A percentile compares a stretch with the other conserved stretches of the same genome.
Conservation (phyloP, 1,140 invertebrate genomes). For the Trigoniulus corallinus region DNA sequence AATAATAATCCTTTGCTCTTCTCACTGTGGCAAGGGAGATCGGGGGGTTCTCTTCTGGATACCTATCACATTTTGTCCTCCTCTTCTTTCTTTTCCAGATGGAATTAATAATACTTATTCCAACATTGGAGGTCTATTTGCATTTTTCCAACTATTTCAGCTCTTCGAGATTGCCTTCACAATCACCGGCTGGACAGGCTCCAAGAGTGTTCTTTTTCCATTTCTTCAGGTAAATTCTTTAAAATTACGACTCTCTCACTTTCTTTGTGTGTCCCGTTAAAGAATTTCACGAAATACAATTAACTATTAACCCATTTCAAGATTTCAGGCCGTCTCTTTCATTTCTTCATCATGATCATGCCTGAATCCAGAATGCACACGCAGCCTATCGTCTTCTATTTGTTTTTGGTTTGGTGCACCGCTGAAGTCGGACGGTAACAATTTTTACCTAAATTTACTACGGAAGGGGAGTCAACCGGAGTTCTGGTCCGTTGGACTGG, state of each 20-base stretch:
- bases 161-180: constrained; percentile 69
- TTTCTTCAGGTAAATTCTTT: constrained; percentile 3
- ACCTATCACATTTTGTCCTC: too few species aligned
- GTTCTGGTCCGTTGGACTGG: too few species aligned
- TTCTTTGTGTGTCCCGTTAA: too few species aligned
- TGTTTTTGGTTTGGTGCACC: constrained; percentile 62
- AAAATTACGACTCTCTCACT: too few species aligned
- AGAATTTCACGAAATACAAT: too few species aligned
- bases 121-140: constrained; percentile 56
- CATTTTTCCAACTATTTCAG: constrained; percentile 64
- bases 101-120: constrained; percentile 55
- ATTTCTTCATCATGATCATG: constrained; percentile 68
- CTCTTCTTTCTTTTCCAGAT: constrained; percentile 34
- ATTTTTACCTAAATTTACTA: too few species aligned
- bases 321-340: constrained; percentile 54
- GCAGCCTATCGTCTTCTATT: constrained; percentile 69
- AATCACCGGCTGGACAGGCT: constrained; percentile 68
- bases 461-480: too few species aligned
- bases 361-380: constrained; percentile 67
- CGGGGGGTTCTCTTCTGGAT: too few species aligned
- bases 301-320: constrained; percentile 30
- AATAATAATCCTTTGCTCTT: not conserved
- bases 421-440: constrained; percentile 48
- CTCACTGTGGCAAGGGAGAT: constrained; percentile 10
- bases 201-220: constrained; percentile 43